Percentiles rank a stretch among this genome's conserved stretches.
These are phyloP conservation scores for Lateolabrax maculatus DNA, from an alignment of 2,797 vertebrate genomes.

Conservation along the genomic window DNA sequence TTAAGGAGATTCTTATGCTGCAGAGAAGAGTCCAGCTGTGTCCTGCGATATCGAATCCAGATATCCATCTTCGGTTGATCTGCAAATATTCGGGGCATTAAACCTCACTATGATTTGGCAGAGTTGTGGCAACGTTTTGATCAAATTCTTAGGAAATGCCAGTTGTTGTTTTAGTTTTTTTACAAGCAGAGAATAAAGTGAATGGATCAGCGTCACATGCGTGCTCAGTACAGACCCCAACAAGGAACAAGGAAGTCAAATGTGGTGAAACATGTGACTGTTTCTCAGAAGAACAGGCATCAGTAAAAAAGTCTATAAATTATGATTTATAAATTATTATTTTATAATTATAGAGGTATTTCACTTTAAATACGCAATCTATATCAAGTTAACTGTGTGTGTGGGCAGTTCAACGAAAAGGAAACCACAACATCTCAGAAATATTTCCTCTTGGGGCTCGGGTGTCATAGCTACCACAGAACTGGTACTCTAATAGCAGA, in stretches of 20 bases:
- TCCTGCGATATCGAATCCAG: not conserved
- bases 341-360: slow-evolving; percentile 20
- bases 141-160: not conserved
- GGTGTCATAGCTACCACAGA: not conserved
- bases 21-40: not conserved
- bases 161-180: slow-evolving; percentile 25
- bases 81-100: not conserved
- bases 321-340: not conserved
- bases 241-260: slow-evolving; percentile 66
- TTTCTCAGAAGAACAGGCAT: slow-evolving; percentile 39
- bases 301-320: slow-evolving; percentile 10
- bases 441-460: slow-evolving; percentile 3
- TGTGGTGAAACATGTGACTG: slow-evolving; percentile 71
- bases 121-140: not conserved
- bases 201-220: slow-evolving; percentile 24
- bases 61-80: not conserved
- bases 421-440: not conserved
- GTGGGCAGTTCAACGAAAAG: not conserved
- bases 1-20: not conserved
- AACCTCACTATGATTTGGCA: not conserved
- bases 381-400: slow-evolving; percentile 35
- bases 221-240: slow-evolving; percentile 6
- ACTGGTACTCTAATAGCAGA: slow-evolving; percentile 2
- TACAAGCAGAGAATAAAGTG: slow-evolving; percentile 11
- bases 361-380: slow-evolving; percentile 22